Evolutionary conservation across 2,888 invertebrate genomes (phyloP), one percentile per base, ranked within the genome.

Genomic region (Timandra comae): DNA sequence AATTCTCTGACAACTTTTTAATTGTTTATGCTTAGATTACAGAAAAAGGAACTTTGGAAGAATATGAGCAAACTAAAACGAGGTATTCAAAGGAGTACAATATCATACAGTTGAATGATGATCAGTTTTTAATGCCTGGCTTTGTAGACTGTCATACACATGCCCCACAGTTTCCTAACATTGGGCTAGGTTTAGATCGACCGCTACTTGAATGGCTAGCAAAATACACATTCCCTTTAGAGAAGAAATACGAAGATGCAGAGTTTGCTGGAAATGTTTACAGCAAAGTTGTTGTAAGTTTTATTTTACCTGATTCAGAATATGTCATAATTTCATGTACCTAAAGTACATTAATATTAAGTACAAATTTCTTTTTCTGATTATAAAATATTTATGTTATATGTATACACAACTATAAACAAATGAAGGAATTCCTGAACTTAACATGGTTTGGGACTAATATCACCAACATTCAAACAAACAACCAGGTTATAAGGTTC

Each of bases 101-200:
- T 37, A 41, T 73, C 10, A 54, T 64, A 7, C 41, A 56, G 3
- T 39, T 85, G 22, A 41, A 30, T 5, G 34, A 53, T 3, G 70
- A 75, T 29, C 91, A 94, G 71, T 91, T 97, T 59, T 65, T 97
- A 7, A 91, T 96, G 66, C 97, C 97, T 0, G 97, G 97, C 0
- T 89, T 97, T 38, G 87, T 97, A 2, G 97, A 97, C 71, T 92
- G 94, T 11, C 97, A 97, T 64, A 93, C 94, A 6, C 97, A 97
- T 80, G 96, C 95, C 0, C 91, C 95, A 0, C 97, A 97, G 74
- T 93, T 93, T 52, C 93, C 95, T 0, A 96, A 97, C 73, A 82
- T 91, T 35, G 97, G 96, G 0, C 74, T 95, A 7, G 96, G 95
- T 0, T 87, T 95, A 46, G 95, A 96, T 61, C 88, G 89, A 49